phyloP scores from a whole-genome alignment of 2,888 invertebrate genomes.

The Dasysyrphus albostriatus region DNA sequence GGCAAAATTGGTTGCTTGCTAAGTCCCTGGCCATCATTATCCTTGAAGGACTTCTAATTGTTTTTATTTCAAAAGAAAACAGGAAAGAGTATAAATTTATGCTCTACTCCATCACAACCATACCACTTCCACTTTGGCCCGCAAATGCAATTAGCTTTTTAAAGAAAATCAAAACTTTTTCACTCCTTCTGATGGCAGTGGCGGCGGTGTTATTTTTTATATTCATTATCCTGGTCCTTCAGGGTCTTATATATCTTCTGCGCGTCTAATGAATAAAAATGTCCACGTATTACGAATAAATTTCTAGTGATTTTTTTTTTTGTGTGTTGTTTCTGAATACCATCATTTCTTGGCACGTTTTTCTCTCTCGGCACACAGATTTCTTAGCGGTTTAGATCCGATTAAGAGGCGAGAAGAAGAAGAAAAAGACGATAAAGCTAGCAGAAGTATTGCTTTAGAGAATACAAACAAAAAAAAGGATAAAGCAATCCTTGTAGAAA shows the following conservation, averaged over 20 bases:
- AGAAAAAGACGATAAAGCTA: background rate
- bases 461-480: background rate
- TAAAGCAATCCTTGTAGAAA: slow-evolving; percentile 49
- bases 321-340: slow-evolving; percentile 26
- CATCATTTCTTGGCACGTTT: slow-evolving; percentile 66
- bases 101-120: background rate
- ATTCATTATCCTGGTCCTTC: slow-evolving; percentile 10
- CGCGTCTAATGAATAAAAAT: slow-evolving; percentile 70
- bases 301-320: slow-evolving; percentile 6
- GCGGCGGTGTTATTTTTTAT: background rate
- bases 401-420: slow-evolving; percentile 48
- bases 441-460: background rate
- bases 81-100: slow-evolving; percentile 2
- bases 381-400: slow-evolving; percentile 64
- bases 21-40: slow-evolving; percentile 43
- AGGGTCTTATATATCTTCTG: slow-evolving; percentile 4
- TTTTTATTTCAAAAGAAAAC: slow-evolving; percentile 18
- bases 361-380: slow-evolving; percentile 39
- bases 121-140: background rate
- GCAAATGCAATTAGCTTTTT: slow-evolving; percentile 72
- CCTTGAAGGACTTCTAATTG: slow-evolving; percentile 29
- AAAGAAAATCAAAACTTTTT: slow-evolving; percentile 74
- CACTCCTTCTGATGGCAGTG: slow-evolving; percentile 21
- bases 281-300: slow-evolving; percentile 72
- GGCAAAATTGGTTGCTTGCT: slow-evolving; percentile 33